Evolutionary conservation across 2,797 vertebrate species (phyloP).

Genomic region (Adrianichthys oophorus): DNA sequence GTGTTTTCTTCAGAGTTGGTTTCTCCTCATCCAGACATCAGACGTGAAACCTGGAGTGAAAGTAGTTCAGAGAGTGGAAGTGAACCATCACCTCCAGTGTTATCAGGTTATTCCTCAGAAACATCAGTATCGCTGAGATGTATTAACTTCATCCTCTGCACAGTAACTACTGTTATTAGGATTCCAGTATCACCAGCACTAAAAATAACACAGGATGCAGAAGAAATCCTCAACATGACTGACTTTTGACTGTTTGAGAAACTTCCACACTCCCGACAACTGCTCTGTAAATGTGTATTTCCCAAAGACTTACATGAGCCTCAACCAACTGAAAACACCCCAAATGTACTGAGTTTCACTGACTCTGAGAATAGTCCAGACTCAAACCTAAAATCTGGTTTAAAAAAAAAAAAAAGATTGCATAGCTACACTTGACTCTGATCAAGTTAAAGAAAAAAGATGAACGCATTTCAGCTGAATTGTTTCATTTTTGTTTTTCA

Average conservation of each 20-base stretch:
- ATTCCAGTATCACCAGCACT: conserved; percentile 21
- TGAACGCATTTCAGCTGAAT: background rate
- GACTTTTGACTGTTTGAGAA: conserved; percentile 5
- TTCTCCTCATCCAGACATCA: background rate
- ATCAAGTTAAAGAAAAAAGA: background rate
- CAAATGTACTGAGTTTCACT: background rate
- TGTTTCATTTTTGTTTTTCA: background rate
- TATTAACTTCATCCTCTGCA: background rate
- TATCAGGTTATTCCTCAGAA: background rate
- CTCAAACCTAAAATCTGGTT: conserved; percentile 13
- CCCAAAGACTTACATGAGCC: conserved; percentile 23
- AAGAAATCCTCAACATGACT: background rate
- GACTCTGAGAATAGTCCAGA: background rate
- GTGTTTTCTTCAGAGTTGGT: background rate
- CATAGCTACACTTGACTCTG: background rate
- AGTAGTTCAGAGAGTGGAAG: background rate
- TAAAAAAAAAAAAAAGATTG: background rate
- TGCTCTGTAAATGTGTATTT: background rate
- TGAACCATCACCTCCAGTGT: background rate
- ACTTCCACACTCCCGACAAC: background rate
- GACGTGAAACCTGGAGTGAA: background rate
- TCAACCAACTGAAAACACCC: conserved; percentile 6
- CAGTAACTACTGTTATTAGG: background rate
- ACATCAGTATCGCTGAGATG: background rate
- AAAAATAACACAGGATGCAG: conserved; percentile 4